A percentile compares a stretch with the other conserved stretches of the same genome.
Conservation (phyloP, 1,140 invertebrate genomes). For the Lucilia cuprina region DNA sequence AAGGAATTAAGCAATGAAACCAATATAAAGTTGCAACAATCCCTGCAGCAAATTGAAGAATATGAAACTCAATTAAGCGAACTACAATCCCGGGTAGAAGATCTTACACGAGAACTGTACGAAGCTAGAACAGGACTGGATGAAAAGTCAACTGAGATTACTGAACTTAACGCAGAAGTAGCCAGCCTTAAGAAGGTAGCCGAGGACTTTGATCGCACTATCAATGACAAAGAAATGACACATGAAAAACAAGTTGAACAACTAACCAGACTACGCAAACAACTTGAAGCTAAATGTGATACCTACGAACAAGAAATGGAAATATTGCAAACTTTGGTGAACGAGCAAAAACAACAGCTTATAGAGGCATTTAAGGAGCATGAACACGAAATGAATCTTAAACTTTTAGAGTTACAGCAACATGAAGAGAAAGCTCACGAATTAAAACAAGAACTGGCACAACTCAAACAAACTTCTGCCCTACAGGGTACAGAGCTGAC, state of each 20-base stretch:
- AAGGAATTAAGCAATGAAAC: slow-evolving; percentile 16
- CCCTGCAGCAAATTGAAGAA: neutral
- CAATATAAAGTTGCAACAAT: slow-evolving; percentile 17
- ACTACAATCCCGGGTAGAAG: slow-evolving; percentile 36
- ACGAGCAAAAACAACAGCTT: slow-evolving; percentile 59
- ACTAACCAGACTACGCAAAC: slow-evolving; percentile 47
- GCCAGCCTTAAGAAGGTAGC: slow-evolving; percentile 44
- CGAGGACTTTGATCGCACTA: slow-evolving; percentile 49
- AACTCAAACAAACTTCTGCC: slow-evolving; percentile 44
- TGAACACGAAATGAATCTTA: slow-evolving; percentile 62
- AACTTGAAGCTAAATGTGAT: slow-evolving; percentile 47
- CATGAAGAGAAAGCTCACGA: slow-evolving; percentile 56
- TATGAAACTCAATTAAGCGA: slow-evolving; percentile 28
- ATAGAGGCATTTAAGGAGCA: slow-evolving; percentile 55
- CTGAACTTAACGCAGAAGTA: slow-evolving; percentile 42
- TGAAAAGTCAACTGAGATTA: slow-evolving; percentile 30
- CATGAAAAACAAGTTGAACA: slow-evolving; percentile 56
- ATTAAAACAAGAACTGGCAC: slow-evolving; percentile 63
- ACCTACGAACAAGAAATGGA: slow-evolving; percentile 51
- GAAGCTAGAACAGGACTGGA: slow-evolving; percentile 31
- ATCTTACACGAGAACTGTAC: slow-evolving; percentile 40
- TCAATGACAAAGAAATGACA: slow-evolving; percentile 50
- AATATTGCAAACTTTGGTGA: slow-evolving; percentile 52
- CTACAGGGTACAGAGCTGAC: slow-evolving; percentile 21
- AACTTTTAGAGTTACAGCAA: slow-evolving; percentile 65